These are phyloP conservation scores for Teleogryllus oceanicus DNA, from an alignment of 2,888 invertebrate species.

Conservation along the genomic window DNA sequence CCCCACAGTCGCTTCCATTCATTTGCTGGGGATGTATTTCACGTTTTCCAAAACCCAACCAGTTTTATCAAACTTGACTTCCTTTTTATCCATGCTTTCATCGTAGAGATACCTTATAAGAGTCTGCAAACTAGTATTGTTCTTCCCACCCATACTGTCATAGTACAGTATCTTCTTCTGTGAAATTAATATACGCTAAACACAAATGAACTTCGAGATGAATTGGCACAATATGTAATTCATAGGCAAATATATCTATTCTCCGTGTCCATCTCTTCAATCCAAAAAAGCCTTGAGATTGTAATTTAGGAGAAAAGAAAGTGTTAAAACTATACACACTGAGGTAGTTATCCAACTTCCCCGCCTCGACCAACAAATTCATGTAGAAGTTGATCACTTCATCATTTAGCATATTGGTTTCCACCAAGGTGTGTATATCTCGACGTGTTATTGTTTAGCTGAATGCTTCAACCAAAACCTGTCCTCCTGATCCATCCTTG, in stretches of 20 bases:
- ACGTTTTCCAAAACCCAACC: no score
- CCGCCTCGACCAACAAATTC: constrained; percentile 81
- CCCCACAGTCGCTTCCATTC: no score
- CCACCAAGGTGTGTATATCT: constrained; percentile 78
- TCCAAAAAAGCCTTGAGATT: constrained; percentile 72
- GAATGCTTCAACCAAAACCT: constrained; percentile 62
- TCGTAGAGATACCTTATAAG: no score
- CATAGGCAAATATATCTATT: constrained; percentile 46
- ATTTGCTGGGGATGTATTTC: no score
- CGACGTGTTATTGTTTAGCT: constrained; percentile 64
- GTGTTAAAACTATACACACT: constrained; percentile 88
- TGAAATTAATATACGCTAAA: no score
- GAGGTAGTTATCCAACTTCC: constrained; percentile 60
- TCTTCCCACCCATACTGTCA: no score
- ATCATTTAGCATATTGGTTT: constrained; percentile 92
- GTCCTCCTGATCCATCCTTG: constrained; percentile 57
- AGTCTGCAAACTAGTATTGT: no score
- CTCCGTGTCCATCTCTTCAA: constrained; percentile 89
- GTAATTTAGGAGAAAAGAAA: constrained; percentile 87
- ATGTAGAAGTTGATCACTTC: constrained; percentile 94
- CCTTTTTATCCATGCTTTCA: no score
- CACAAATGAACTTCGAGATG: no score
- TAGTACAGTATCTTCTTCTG: no score
- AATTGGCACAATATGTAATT: neutral
- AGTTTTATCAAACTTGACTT: no score